A percentile compares a stretch with the other conserved stretches of the same genome.
These are phyloP conservation scores for Scrobipalpa atriplicella DNA, from an alignment of 2,888 invertebrate species.

Conservation along the genomic window DNA sequence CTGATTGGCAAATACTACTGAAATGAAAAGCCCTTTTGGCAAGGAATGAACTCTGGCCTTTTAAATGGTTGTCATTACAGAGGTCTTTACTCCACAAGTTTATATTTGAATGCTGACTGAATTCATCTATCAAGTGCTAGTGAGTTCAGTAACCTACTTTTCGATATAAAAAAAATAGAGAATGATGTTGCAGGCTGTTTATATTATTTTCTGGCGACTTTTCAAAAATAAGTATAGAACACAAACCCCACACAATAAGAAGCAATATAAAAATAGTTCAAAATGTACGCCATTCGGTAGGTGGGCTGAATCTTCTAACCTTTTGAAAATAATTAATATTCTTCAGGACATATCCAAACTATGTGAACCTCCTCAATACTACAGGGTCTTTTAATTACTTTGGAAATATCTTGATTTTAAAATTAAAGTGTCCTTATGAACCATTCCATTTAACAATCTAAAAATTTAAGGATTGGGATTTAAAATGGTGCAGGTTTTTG, in stretches of 20 bases:
- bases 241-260: too few species aligned
- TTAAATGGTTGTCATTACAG: too few species aligned
- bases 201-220: background rate
- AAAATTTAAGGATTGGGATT: background rate
- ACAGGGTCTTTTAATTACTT: constrained; percentile 26
- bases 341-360: constrained; percentile 26
- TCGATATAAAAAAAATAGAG: too few species aligned
- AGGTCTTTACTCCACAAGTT: too few species aligned
- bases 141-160: too few species aligned
- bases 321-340: constrained; percentile 19
- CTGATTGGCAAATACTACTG: background rate
- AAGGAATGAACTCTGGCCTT: too few species aligned
- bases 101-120: too few species aligned
- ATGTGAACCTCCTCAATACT: constrained; percentile 13
- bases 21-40: too few species aligned
- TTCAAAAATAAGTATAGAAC: too few species aligned
- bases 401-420: background rate
- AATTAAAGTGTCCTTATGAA: constrained; percentile 31
- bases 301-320: background rate
- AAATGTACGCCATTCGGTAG: background rate
- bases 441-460: constrained; percentile 14
- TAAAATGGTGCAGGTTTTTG: background rate
- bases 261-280: background rate
- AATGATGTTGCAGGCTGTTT: too few species aligned
- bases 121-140: too few species aligned